Evolutionary conservation across 2,888 invertebrate species (phyloP).

Genomic region (Agonopterix alstromeriana): DNA sequence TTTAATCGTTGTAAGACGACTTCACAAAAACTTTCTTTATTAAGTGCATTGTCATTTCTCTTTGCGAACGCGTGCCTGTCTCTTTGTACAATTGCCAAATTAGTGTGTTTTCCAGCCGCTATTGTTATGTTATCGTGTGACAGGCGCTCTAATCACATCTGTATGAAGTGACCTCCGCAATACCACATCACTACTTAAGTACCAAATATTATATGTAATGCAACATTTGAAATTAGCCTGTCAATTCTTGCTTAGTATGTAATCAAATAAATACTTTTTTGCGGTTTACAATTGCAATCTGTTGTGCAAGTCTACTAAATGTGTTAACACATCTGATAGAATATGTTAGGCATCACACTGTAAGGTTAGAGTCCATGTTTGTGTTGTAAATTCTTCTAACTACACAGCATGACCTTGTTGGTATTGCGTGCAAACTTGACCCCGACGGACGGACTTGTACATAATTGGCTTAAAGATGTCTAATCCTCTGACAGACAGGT

Average conservation of each 20-base stretch:
- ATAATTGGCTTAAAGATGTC: slow-evolving; percentile 17
- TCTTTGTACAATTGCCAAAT: slow-evolving; percentile 51
- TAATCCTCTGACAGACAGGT: slow-evolving; percentile 13
- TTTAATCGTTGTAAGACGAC: slow-evolving; percentile 54
- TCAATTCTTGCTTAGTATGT: slow-evolving; percentile 8
- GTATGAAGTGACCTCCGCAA: slow-evolving; percentile 2
- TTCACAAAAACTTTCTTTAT: slow-evolving; percentile 61
- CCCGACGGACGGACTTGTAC: slow-evolving; percentile 15
- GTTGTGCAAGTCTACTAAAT: slow-evolving; percentile 6
- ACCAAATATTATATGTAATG: slow-evolving; percentile 6
- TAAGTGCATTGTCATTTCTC: slow-evolving; percentile 68
- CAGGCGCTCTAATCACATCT: slow-evolving; percentile 10
- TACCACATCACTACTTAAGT: slow-evolving; percentile 3
- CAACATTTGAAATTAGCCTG: slow-evolving; percentile 9
- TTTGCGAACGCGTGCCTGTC: slow-evolving; percentile 35
- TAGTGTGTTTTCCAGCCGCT: slow-evolving; percentile 40
- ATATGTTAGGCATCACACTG: neutral
- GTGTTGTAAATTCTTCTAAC: slow-evolving; percentile 9
- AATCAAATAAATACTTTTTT: slow-evolving; percentile 6
- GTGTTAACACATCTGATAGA: slow-evolving; percentile 3
- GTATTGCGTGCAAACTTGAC: slow-evolving; percentile 39
- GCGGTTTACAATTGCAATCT: slow-evolving; percentile 6
- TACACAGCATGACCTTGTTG: slow-evolving; percentile 22
- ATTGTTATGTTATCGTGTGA: slow-evolving; percentile 40
- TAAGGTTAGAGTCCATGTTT: slow-evolving; percentile 9